Base-by-base conservation (phyloP, 1,140 invertebrate species). In the Drosophila nigromelanica region DNA sequence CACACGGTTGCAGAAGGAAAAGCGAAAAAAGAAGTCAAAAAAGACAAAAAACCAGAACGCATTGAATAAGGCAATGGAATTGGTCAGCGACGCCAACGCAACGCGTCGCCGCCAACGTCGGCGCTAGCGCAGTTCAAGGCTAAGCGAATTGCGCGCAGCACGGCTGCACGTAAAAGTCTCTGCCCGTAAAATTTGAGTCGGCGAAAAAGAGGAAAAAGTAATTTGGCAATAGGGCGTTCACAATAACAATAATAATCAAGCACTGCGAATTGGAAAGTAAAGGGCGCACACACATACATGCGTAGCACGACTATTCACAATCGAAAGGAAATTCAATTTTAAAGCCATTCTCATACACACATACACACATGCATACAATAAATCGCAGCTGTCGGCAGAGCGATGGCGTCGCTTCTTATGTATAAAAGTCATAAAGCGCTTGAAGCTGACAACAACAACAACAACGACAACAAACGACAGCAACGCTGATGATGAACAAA, bases 181-280 rank as follows among this genome's bases (percentile, higher is more conserved):
- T 7, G 54, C 42, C 42, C 45, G 12, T 18, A 45, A 59, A 47
- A 52, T 18, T 18, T 4, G 10, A 15, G 50, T 37, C 2, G 8
- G 33, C 33, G 40, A 27, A 56, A 63, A 30, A 42, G 30, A 27
- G 42, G 59, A 21, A 66, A 72, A 73, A 51, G 43, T 35, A 61
- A 51, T 55, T 62, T 56, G 43, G 62, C 62, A 56, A 62, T 74
- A 62, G 66, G 58, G 45, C 51, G 51, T 39, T 10, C 18, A 51
- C 35, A 62, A 54, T 18, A 42, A 42, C 50, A 56, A 66, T 71
- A 61, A 67, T 73, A 81, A 75, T 61, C 61, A 78, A 78, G 43
- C 67, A 48, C 42, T 47, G 71, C 75, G 56, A 76, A 76, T 80
- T 80, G 60, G 76, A 81, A 78, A 78, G 76, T 80, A 80, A 80